A percentile compares a stretch with the other conserved stretches of the same genome.
Evolutionary conservation across 2,113 vertebrate species (phyloP).

Genomic region (Rhinolophus ferrumequinum): DNA sequence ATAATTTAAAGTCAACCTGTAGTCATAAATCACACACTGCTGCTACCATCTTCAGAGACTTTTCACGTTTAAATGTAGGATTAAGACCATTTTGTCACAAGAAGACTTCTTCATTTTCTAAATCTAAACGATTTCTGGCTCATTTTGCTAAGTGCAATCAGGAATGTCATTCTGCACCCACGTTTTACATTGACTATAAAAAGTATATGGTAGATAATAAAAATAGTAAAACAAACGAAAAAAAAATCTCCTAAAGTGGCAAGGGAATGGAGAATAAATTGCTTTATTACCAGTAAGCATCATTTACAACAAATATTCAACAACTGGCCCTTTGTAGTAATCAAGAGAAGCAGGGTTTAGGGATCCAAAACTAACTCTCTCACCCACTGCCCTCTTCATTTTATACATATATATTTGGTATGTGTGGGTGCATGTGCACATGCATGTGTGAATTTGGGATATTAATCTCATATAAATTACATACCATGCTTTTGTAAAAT

Average conservation of each 20-base stretch:
- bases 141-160: neutral
- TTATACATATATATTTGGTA: neutral
- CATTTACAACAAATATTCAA: neutral
- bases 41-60: neutral
- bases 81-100: neutral
- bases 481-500: neutral
- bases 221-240: neutral
- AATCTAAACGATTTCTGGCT: neutral
- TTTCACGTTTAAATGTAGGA: neutral
- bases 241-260: neutral
- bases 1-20: neutral
- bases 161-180: neutral
- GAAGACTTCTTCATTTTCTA: neutral
- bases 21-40: neutral
- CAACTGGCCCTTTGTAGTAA: too few species aligned
- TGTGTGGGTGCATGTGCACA: accelerated
- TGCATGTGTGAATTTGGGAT: neutral
- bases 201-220: neutral
- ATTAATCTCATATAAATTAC: neutral
- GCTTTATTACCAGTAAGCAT: neutral
- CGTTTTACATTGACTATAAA: neutral
- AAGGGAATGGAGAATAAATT: neutral
- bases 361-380: neutral
- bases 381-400: neutral
- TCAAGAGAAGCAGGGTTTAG: neutral